Conservation (phyloP, 1,140 invertebrate species). For the Armadillidium nasatum region DNA sequence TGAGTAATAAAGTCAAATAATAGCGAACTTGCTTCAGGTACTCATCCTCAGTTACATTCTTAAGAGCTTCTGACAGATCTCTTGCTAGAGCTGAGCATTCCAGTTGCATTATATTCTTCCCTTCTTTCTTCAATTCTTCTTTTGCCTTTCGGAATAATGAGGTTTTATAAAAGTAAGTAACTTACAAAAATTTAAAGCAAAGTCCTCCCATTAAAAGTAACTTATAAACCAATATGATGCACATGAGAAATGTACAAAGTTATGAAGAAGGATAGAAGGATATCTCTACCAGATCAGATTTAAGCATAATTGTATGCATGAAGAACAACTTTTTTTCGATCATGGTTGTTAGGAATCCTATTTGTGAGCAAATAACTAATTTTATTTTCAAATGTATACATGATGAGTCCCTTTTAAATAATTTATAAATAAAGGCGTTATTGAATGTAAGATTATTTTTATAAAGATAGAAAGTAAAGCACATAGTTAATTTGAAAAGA, state of each 20-base stretch:
- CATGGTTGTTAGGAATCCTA: no score
- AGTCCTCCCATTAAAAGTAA: background rate
- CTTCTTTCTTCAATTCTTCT: constrained; percentile 21
- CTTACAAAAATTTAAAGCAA: background rate
- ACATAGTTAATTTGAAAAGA: no score
- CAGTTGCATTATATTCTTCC: constrained; percentile 7
- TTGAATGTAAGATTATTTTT: no score
- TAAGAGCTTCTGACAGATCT: constrained; percentile 12
- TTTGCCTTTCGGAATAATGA: constrained; percentile 13
- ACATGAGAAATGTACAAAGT: background rate
- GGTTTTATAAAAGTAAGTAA: background rate
- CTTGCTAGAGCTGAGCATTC: constrained; percentile 14
- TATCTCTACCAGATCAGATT: no score
- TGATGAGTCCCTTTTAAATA: no score
- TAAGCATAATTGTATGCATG: no score
- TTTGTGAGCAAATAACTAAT: no score
- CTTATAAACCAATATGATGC: background rate
- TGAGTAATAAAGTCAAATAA: background rate
- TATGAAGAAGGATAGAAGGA: no score
- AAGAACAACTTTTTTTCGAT: no score
- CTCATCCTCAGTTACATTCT: constrained; percentile 14
- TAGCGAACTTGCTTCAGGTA: background rate
- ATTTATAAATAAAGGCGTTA: no score
- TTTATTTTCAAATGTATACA: no score
- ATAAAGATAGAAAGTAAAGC: no score